phyloP scores from a whole-genome alignment of 1,140 invertebrate species.

The Yoshiicerus persimilis region DNA sequence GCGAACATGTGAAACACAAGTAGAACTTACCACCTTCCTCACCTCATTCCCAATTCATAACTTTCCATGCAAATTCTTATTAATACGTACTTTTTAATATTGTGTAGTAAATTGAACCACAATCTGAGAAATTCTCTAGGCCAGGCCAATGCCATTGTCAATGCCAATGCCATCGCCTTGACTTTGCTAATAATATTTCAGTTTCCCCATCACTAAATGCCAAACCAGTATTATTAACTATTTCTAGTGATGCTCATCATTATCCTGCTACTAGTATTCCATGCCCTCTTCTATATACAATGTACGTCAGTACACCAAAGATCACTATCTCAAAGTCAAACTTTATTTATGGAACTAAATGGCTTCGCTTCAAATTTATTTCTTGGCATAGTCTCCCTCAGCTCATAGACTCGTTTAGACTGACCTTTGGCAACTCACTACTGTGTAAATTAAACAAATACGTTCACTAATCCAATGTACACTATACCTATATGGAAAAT shows the following conservation, averaged over 20 bases:
- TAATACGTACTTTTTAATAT: neutral
- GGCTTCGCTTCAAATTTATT: neutral
- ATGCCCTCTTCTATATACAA: neutral
- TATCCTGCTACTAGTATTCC: neutral
- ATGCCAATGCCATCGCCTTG: neutral
- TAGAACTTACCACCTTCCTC: neutral
- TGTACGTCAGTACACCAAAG: neutral
- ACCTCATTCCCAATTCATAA: neutral
- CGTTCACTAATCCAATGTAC: neutral
- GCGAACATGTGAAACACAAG: neutral
- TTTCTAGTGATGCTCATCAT: too few species aligned
- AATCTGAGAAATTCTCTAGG: conserved; percentile 3
- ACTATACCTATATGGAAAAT: neutral
- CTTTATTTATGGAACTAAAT: neutral
- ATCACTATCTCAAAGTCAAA: neutral
- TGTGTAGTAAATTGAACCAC: neutral
- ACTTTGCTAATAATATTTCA: neutral
- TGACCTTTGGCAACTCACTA: neutral
- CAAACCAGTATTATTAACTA: too few species aligned
- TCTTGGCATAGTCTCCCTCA: neutral
- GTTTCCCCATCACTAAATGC: neutral
- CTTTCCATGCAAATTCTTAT: neutral
- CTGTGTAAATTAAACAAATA: neutral
- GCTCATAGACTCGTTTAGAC: neutral
- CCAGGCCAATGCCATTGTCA: conserved; percentile 5